Conservation (phyloP, 2,888 invertebrate species). For the Embidobia sp. region DNA sequence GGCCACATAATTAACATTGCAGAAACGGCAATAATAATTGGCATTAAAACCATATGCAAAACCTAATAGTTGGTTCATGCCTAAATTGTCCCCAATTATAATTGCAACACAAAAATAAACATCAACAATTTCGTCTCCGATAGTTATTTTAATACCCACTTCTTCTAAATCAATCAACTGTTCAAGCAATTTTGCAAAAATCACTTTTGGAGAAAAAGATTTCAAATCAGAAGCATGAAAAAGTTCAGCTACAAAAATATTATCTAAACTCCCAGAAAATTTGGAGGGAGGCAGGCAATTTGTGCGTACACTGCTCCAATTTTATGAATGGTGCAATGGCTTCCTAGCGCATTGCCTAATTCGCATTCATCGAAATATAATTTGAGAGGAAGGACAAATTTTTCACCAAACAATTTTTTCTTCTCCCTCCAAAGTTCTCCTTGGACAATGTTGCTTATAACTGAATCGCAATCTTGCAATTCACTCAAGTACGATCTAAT, state of each 20-base stretch:
- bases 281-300: not conserved
- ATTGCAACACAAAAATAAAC: slow-evolving; percentile 4
- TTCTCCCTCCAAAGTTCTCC: slow-evolving; percentile 4
- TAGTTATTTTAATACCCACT: not conserved
- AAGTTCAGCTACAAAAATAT: slow-evolving; percentile 8
- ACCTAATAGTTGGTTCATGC: not conserved
- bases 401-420: not conserved
- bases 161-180: slow-evolving; percentile 7
- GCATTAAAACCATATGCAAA: not conserved
- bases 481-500: not conserved
- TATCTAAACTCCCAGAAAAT: not conserved
- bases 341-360: not conserved
- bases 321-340: not conserved
- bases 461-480: not conserved
- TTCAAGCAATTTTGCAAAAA: slow-evolving; percentile 4
- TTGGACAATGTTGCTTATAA: not conserved
- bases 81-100: slow-evolving; percentile 2
- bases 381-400: not conserved
- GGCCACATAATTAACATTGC: too few species aligned
- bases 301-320: not conserved
- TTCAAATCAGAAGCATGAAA: slow-evolving; percentile 11
- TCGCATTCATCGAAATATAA: slow-evolving; percentile 7
- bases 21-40: not conserved
- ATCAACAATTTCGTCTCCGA: not conserved
- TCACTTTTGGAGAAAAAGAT: not conserved